Percentiles rank a stretch among this genome's conserved stretches.
Evolutionary conservation across 2,113 vertebrate species (phyloP).

Genomic region (Rhinolophus ferrumequinum): DNA sequence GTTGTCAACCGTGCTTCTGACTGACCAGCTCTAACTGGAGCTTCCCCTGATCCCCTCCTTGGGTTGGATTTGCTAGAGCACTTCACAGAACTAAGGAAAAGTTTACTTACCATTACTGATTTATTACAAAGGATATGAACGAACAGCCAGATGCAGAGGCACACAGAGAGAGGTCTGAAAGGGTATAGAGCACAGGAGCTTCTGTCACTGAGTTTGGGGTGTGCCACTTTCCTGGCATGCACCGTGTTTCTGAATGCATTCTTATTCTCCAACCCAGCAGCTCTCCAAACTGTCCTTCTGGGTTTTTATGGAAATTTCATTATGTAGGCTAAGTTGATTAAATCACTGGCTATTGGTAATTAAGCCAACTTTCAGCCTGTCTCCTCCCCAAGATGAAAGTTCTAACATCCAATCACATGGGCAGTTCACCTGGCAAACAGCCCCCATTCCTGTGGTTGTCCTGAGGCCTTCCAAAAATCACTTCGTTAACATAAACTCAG

Average conservation of each 20-base stretch:
- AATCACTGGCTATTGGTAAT: fast-evolving
- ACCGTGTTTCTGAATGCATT: background rate
- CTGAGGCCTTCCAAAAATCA: background rate
- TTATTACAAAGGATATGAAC: background rate
- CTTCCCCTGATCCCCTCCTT: background rate
- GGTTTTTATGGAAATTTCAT: background rate
- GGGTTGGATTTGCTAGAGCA: background rate
- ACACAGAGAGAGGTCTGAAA: background rate
- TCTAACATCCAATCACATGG: background rate
- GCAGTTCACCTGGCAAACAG: background rate
- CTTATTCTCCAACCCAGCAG: background rate
- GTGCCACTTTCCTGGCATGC: background rate
- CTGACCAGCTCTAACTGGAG: background rate
- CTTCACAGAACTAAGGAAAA: background rate
- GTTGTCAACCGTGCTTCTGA: background rate
- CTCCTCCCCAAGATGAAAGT: background rate
- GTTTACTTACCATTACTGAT: background rate
- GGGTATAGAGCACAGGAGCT: too few relatives aligned
- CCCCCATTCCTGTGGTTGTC: background rate
- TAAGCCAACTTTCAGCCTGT: background rate
- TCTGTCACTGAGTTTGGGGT: background rate
- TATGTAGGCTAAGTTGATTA: background rate
- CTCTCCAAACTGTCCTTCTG: background rate
- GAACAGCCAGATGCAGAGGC: background rate
- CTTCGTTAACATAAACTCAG: background rate